Evolutionary conservation across 2,797 vertebrate species (phyloP).

Genomic region (Sebastes elongatus): DNA sequence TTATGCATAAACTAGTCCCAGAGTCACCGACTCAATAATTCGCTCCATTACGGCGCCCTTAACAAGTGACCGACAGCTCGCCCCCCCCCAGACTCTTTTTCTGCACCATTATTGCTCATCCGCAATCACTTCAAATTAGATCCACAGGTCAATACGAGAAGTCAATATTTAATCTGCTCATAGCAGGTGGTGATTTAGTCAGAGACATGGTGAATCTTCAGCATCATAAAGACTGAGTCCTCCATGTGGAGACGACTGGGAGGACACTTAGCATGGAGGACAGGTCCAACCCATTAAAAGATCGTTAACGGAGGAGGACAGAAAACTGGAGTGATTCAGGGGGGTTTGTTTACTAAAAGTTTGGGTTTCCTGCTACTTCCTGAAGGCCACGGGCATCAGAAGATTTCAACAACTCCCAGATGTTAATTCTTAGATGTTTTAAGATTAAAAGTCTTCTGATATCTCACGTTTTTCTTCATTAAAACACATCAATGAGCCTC

Average conservation of each 20-base stretch:
- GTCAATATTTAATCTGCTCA: conserved; percentile 89
- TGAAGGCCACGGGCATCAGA: no score
- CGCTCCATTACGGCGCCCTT: conserved; percentile 70
- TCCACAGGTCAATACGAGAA: conserved; percentile 82
- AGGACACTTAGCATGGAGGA: no score
- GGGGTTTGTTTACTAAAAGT: no score
- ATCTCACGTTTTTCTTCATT: no score
- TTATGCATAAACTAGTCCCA: neutral
- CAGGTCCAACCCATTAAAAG: no score
- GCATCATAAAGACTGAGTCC: neutral
- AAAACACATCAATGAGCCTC: no score
- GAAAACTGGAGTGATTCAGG: no score
- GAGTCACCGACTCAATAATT: conserved; percentile 50
- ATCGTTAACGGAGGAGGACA: no score
- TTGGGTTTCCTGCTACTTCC: no score
- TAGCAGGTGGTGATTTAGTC: conserved; percentile 80
- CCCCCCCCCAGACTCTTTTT: conserved; percentile 30
- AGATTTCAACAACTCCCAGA: no score
- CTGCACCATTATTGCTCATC: conserved; percentile 74
- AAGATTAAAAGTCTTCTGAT: rapidly evolving
- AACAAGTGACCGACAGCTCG: conserved; percentile 48
- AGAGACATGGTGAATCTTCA: conserved; percentile 6
- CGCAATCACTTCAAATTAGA: conserved; percentile 86
- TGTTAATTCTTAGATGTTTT: no score
- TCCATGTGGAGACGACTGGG: neutral